Evolutionary conservation across 2,888 invertebrate species (phyloP).

Genomic region (Onthophagus sagittarius): DNA sequence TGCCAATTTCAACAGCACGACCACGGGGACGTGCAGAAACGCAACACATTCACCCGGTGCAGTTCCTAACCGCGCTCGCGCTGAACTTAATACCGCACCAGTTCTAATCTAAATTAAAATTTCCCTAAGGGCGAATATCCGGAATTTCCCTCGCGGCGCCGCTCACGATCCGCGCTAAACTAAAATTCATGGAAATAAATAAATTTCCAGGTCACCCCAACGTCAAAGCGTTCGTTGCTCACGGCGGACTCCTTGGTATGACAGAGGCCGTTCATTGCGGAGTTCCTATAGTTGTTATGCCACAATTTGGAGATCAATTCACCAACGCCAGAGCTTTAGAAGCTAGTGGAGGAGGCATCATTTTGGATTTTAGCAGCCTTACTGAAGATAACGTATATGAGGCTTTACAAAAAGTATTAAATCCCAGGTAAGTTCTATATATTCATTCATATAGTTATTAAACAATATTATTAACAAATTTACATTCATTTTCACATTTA

Average conservation of each 20-base stretch:
- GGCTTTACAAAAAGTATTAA: slow-evolving; percentile 56
- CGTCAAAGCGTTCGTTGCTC: slow-evolving; percentile 63
- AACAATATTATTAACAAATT: too few relatives aligned
- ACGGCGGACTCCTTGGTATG: slow-evolving; percentile 65
- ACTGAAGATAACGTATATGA: slow-evolving; percentile 55
- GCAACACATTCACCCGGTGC: not conserved
- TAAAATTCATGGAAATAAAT: not conserved
- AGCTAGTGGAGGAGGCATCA: slow-evolving; percentile 58
- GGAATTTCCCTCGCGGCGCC: not conserved
- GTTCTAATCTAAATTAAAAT: not conserved
- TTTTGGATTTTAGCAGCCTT: slow-evolving; percentile 56
- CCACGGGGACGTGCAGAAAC: not conserved
- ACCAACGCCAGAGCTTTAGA: slow-evolving; percentile 60
- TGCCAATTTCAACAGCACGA: not conserved
- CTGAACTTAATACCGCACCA: not conserved
- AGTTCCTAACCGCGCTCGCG: not conserved
- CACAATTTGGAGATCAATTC: slow-evolving; percentile 68
- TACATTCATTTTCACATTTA: too few relatives aligned
- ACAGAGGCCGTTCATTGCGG: slow-evolving; percentile 66
- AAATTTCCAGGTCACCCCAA: slow-evolving; percentile 59
- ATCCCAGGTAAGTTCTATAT: slow-evolving; percentile 52
- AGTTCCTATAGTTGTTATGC: slow-evolving; percentile 62
- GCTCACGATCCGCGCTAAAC: not conserved
- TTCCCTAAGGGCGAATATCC: not conserved
- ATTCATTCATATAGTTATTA: too few relatives aligned